These are phyloP conservation scores for Rhopalosiphum maidis DNA, from an alignment of 1,140 invertebrate species.

Conservation along the genomic window DNA sequence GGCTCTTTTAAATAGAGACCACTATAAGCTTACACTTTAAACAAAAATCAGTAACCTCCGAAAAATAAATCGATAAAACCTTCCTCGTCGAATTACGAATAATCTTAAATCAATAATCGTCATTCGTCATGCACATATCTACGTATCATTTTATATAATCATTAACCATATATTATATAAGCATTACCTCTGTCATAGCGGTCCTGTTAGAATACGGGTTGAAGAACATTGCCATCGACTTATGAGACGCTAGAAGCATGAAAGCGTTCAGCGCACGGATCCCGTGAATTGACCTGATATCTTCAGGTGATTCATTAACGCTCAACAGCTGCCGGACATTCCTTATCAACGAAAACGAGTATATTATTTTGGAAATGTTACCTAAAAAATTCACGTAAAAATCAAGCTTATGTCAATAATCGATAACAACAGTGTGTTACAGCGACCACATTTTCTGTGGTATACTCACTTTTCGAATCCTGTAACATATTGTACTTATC, in stretches of 20 bases:
- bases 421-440: not conserved
- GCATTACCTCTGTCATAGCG: slow-evolving; percentile 70
- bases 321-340: slow-evolving; percentile 68
- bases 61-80: too few species aligned
- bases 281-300: slow-evolving; percentile 73
- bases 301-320: slow-evolving; percentile 66
- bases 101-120: not conserved
- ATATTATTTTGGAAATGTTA: slow-evolving; percentile 63
- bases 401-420: not conserved
- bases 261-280: slow-evolving; percentile 73
- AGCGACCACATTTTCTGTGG: not conserved
- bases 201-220: slow-evolving; percentile 75
- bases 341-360: slow-evolving; percentile 72
- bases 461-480: not conserved
- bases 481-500: not conserved
- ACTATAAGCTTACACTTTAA: not conserved
- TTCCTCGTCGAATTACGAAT: not conserved
- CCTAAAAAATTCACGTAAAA: slow-evolving; percentile 60
- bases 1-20: not conserved
- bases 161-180: not conserved
- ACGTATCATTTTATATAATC: too few species aligned
- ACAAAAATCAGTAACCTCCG: not conserved
- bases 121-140: too few species aligned
- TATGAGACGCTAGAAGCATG: slow-evolving; percentile 72
- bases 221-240: slow-evolving; percentile 77